These are phyloP conservation scores for Scomber japonicus DNA, from an alignment of 2,113 vertebrate genomes.

Conservation along the genomic window DNA sequence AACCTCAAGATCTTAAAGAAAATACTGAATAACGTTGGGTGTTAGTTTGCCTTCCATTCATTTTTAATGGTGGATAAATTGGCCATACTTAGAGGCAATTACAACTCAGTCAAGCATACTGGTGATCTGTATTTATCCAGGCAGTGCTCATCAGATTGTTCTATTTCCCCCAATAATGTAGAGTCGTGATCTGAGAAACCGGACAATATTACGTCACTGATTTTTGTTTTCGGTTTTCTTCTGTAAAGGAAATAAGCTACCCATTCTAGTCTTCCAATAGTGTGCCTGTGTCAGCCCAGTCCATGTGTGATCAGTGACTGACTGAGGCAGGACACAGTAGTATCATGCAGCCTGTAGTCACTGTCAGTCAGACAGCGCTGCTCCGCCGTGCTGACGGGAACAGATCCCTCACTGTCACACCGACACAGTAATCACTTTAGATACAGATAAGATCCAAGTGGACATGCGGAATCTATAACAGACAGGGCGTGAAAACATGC, in stretches of 20 bases:
- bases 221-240: too few relatives aligned
- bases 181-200: too few relatives aligned
- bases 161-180: neutral
- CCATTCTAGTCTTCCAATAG: neutral
- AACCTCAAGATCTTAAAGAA: neutral
- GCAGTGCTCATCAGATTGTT: neutral
- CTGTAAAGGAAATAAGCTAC: too few relatives aligned
- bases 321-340: neutral
- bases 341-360: neutral
- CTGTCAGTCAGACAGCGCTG: constrained; percentile 17
- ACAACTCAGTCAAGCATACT: neutral
- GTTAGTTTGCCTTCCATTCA: neutral
- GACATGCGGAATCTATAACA: neutral
- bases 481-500: neutral
- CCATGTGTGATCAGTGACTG: neutral
- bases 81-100: neutral
- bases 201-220: too few relatives aligned
- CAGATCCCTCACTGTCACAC: constrained; percentile 14
- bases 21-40: too few relatives aligned
- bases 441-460: neutral
- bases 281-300: neutral
- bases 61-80: neutral
- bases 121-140: neutral
- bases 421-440: constrained; percentile 2
- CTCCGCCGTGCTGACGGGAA: neutral